Conservation (phyloP, 2,797 vertebrate species). For the Sciurus vulgaris region DNA sequence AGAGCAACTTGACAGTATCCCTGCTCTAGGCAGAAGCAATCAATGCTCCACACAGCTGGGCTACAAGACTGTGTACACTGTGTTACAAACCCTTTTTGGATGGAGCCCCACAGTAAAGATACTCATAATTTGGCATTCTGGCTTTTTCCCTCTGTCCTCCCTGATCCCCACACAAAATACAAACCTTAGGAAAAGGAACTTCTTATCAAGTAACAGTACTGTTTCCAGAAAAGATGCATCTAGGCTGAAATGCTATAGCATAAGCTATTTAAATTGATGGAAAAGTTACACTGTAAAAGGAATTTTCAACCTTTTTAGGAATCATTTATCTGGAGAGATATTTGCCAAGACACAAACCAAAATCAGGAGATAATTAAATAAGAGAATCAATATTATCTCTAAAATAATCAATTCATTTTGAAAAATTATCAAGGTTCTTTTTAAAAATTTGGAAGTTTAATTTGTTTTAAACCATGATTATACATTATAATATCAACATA, state of each 20-base stretch:
- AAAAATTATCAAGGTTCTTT: slow-evolving; percentile 40
- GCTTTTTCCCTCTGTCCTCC: slow-evolving; percentile 63
- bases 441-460: slow-evolving; percentile 27
- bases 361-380: slow-evolving; percentile 36
- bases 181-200: slow-evolving; percentile 74
- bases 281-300: slow-evolving; percentile 72
- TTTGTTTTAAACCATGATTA: slow-evolving; percentile 59
- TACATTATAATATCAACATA: slow-evolving; percentile 14
- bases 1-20: slow-evolving; percentile 92
- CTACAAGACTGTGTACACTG: slow-evolving; percentile 84
- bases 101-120: slow-evolving; percentile 76
- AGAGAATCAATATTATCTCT: slow-evolving; percentile 11
- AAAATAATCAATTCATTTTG: slow-evolving; percentile 23
- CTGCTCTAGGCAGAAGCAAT: slow-evolving; percentile 93
- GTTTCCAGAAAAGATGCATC: slow-evolving; percentile 74
- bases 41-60: slow-evolving; percentile 92
- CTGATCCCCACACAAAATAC: slow-evolving; percentile 62
- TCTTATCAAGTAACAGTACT: slow-evolving; percentile 10
- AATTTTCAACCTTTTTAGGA: slow-evolving; percentile 61
- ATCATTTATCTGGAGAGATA: slow-evolving; percentile 39
- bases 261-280: slow-evolving; percentile 53
- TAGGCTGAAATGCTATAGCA: slow-evolving; percentile 47
- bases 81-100: slow-evolving; percentile 86
- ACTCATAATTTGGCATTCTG: slow-evolving; percentile 74
- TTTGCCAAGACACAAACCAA: slow-evolving; percentile 48